Evolutionary conservation across 2,797 vertebrate species (phyloP).

Genomic region (Alcedo atthis): DNA sequence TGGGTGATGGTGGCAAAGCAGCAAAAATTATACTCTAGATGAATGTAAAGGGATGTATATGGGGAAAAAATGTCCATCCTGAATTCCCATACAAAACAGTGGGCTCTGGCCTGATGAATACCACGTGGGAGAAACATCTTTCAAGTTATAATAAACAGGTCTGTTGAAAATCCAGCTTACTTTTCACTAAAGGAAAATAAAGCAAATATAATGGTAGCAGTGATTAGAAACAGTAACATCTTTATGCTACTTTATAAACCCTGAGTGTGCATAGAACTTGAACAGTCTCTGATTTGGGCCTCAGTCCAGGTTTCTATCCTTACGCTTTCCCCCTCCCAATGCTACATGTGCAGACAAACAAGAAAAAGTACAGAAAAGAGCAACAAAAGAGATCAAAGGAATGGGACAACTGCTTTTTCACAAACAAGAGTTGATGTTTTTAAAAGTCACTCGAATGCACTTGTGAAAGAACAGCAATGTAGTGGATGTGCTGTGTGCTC

Average conservation of each 20-base stretch:
- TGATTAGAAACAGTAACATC: neutral
- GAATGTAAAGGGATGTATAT: neutral
- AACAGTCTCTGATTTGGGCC: neutral
- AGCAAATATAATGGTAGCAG: neutral
- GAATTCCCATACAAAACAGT: neutral
- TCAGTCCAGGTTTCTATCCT: neutral
- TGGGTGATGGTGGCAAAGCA: neutral
- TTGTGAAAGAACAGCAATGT: neutral
- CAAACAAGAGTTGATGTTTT: neutral
- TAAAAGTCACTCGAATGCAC: neutral
- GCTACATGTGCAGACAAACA: neutral
- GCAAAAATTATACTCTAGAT: neutral
- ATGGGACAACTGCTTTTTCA: neutral
- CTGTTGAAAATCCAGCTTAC: conserved; percentile 30
- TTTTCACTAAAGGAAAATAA: conserved; percentile 23
- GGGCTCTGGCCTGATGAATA: neutral
- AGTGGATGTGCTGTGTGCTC: neutral
- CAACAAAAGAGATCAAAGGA: neutral
- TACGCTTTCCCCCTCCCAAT: neutral
- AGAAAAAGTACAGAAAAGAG: neutral
- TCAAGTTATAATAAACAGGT: neutral
- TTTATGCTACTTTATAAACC: neutral
- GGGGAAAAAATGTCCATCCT: neutral
- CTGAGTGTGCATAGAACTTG: neutral
- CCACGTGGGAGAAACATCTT: neutral